Evolutionary conservation across 2,888 invertebrate genomes (phyloP).

Genomic region (Brachypalpus laphriformis): DNA sequence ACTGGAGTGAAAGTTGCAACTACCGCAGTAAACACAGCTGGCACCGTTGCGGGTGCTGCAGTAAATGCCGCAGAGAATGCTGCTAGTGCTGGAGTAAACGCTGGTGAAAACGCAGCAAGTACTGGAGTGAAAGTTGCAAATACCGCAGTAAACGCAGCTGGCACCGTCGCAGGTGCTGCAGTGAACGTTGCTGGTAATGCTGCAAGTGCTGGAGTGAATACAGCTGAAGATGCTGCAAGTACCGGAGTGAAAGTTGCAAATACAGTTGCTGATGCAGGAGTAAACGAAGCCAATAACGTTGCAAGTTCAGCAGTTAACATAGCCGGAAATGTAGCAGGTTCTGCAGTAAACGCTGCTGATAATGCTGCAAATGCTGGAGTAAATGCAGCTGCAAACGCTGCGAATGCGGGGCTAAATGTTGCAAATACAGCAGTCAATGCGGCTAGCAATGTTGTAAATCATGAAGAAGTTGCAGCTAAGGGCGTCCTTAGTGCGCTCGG

Average conservation of each 20-base stretch:
- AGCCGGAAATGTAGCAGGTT: not conserved
- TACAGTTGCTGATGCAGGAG: not conserved
- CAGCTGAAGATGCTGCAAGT: not conserved
- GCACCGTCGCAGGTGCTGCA: not conserved
- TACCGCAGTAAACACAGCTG: not conserved
- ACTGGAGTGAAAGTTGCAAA: not conserved
- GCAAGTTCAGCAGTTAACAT: not conserved
- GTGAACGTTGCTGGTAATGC: not conserved
- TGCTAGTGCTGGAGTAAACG: not conserved
- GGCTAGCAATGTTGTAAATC: not conserved
- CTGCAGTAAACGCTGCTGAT: not conserved
- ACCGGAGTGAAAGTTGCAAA: not conserved
- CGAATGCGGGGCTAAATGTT: not conserved
- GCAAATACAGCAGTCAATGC: not conserved
- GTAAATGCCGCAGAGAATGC: not conserved
- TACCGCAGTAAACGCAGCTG: not conserved
- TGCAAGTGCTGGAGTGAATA: not conserved
- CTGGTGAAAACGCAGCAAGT: not conserved
- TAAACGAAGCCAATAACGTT: not conserved
- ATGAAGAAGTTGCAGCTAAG: not conserved
- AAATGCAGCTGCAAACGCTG: not conserved
- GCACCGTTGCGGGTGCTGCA: not conserved
- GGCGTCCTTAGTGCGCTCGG: not conserved
- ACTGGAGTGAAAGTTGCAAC: not conserved
- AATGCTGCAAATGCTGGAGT: not conserved